A percentile compares a stretch with the other conserved stretches of the same genome.
Evolutionary conservation across 2,797 vertebrate species (phyloP).

Genomic region (Melanotaenia maccullochi): DNA sequence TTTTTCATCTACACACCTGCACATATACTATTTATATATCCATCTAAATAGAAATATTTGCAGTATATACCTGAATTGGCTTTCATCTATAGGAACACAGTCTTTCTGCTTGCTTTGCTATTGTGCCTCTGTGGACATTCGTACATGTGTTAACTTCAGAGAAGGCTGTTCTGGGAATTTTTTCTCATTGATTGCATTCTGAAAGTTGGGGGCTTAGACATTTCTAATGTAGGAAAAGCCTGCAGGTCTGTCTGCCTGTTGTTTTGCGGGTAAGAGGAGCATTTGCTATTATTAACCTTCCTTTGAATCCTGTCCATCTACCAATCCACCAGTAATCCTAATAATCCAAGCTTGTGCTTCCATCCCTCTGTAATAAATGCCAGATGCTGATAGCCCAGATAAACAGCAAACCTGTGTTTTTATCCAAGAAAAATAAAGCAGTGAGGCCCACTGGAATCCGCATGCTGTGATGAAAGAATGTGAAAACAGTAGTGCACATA

Average conservation of each 20-base stretch:
- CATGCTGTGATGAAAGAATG: slow-evolving; percentile 77
- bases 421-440: slow-evolving; percentile 80
- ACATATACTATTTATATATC: background rate
- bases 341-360: slow-evolving; percentile 77
- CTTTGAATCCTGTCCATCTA: slow-evolving; percentile 66
- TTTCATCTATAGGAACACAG: background rate
- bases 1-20: background rate
- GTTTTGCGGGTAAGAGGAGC: slow-evolving; percentile 61
- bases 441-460: slow-evolving; percentile 67
- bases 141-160: slow-evolving; percentile 31
- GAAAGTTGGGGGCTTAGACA: slow-evolving; percentile 53
- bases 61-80: background rate
- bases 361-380: slow-evolving; percentile 78
- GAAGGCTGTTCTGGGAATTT: slow-evolving; percentile 52
- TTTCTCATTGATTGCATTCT: slow-evolving; percentile 55
- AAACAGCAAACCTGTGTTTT: slow-evolving; percentile 80
- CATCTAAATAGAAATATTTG: too few relatives aligned
- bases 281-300: slow-evolving; percentile 78
- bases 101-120: background rate
- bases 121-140: slow-evolving; percentile 16
- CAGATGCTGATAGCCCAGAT: slow-evolving; percentile 82
- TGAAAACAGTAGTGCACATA: slow-evolving; percentile 65
- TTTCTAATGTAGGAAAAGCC: slow-evolving; percentile 60
- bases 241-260: slow-evolving; percentile 54
- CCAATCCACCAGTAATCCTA: slow-evolving; percentile 79